These are phyloP conservation scores for Anomalospiza imberbis DNA, from an alignment of 2,797 vertebrate species.

Conservation along the genomic window DNA sequence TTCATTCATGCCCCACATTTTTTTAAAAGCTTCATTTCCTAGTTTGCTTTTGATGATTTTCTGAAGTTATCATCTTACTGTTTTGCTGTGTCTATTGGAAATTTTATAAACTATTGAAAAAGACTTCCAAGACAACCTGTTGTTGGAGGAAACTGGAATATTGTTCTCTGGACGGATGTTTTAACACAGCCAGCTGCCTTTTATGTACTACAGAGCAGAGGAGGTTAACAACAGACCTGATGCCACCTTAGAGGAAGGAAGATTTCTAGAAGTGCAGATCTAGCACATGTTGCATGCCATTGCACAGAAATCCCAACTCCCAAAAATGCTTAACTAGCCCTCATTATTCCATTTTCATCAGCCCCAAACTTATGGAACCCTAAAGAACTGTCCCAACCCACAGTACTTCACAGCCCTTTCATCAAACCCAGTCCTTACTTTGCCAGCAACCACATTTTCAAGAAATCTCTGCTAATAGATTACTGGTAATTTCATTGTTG, in stretches of 20 bases:
- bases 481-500: background rate
- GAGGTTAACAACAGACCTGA: background rate
- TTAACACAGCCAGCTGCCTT: conserved; percentile 17
- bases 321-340: background rate
- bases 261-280: background rate
- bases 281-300: background rate
- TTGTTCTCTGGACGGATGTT: conserved; percentile 57
- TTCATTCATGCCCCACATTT: background rate
- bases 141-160: conserved; percentile 42
- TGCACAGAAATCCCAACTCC: background rate
- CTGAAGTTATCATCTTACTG: background rate
- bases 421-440: background rate
- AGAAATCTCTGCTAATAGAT: background rate
- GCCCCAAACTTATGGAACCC: background rate
- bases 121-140: background rate
- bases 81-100: conserved; percentile 23
- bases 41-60: conserved; percentile 40
- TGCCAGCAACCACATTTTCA: background rate
- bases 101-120: conserved; percentile 47
- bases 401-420: background rate
- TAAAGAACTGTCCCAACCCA: background rate
- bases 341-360: background rate
- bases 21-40: background rate
- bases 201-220: conserved; percentile 5
- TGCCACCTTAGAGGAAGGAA: background rate